Conservation (phyloP, 1,140 invertebrate species). For the Plodia interpunctella region DNA sequence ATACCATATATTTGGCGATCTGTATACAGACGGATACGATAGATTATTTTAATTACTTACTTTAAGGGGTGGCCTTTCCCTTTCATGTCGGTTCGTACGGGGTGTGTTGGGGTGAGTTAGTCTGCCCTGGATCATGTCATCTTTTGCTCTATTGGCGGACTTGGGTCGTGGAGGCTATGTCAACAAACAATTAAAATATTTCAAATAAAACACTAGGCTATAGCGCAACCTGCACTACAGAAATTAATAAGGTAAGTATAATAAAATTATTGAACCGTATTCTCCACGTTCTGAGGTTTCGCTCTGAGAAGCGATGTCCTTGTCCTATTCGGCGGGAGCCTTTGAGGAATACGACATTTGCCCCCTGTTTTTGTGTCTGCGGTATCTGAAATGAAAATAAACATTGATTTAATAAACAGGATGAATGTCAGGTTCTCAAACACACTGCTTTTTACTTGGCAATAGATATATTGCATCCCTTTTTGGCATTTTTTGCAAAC, state of each 20-base stretch:
- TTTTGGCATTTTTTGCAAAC: too few relatives aligned
- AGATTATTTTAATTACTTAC: background rate
- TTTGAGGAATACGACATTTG: slow-evolving; percentile 46
- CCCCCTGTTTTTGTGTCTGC: background rate
- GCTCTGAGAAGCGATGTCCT: slow-evolving; percentile 13
- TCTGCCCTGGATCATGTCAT: background rate
- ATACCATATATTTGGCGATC: too few relatives aligned
- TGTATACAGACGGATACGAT: too few relatives aligned
- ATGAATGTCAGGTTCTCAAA: too few relatives aligned
- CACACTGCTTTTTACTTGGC: too few relatives aligned
- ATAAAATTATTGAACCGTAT: too few relatives aligned
- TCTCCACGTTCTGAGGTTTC: slow-evolving; percentile 7
- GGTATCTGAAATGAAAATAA: background rate
- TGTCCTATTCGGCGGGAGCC: slow-evolving; percentile 27
- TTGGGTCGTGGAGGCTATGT: background rate
- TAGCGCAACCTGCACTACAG: background rate
- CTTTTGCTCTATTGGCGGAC: background rate
- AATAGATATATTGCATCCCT: too few relatives aligned
- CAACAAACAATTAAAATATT: background rate
- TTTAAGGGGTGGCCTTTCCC: background rate
- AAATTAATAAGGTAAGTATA: background rate
- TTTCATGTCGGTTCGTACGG: background rate
- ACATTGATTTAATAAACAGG: too few relatives aligned
- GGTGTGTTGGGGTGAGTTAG: background rate
- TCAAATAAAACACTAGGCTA: background rate